Percentiles rank a stretch among this genome's conserved stretches.
These are phyloP conservation scores for Pollenia angustigena DNA, from an alignment of 2,888 invertebrate genomes.

Conservation along the genomic window DNA sequence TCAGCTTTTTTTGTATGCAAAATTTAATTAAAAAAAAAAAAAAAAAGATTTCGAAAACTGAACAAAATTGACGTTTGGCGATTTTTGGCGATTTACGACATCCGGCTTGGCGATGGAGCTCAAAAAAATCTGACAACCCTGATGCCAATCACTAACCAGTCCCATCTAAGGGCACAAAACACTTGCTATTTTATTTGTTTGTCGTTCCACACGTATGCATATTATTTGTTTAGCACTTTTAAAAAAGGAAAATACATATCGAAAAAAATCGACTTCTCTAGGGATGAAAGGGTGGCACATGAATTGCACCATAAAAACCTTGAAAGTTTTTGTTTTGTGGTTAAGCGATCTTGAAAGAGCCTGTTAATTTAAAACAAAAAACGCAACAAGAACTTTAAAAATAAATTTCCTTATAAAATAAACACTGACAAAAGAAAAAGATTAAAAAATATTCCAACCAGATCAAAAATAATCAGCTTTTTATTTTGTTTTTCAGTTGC, in stretches of 20 bases:
- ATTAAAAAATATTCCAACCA: background rate
- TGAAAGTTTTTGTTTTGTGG: constrained; percentile 53
- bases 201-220: background rate
- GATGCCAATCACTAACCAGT: constrained; percentile 26
- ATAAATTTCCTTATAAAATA: constrained; percentile 21
- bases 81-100: no score
- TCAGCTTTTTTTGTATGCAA: no score
- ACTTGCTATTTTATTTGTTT: constrained; percentile 58
- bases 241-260: background rate
- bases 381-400: constrained; percentile 10
- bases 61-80: no score
- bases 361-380: constrained; percentile 28
- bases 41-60: no score
- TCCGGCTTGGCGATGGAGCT: no score
- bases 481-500: background rate
- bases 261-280: background rate
- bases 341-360: constrained; percentile 41
- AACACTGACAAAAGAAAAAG: constrained; percentile 8
- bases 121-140: no score
- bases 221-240: constrained; percentile 16
- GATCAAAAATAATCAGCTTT: constrained; percentile 22
- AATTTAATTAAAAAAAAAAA: no score
- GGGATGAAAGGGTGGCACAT: constrained; percentile 41
- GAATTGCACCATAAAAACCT: constrained; percentile 49
- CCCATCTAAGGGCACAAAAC: constrained; percentile 57